Evolutionary conservation across 2,797 vertebrate species (phyloP), one percentile per base, ranked within the genome.

Genomic region (Muraenolepis orangiensis): DNA sequence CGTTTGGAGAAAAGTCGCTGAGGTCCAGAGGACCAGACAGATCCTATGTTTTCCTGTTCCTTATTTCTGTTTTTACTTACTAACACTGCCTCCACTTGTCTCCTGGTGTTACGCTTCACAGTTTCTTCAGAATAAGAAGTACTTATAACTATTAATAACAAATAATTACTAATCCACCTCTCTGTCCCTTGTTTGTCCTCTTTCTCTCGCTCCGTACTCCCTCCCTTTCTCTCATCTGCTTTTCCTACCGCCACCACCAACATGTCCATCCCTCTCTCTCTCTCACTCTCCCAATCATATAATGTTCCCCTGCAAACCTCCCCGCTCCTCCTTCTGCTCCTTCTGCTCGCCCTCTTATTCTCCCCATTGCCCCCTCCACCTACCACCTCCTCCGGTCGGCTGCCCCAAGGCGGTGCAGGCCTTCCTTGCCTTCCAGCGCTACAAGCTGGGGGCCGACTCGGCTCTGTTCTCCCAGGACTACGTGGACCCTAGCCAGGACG

Each of bases 391-490:
- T 29, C 32, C 28, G 64, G 1, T 38, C 32, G 34, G 12, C 14
- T 40, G n/a, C 68, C 73, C 57, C 77, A 94, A 99, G 96, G 97
- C 93, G 74, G 96, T 89, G 74, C 97, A 96, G 94, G 94, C 95
- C 0, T 94, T 97, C 91, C 93, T 98, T 92, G 97, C 94, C 10
- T 97, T 93, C 93, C 95, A 96, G 93, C 93, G 95, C 81, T 98
- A 96, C 92, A 95, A 93, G 84, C 91, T 98, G 79, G 97, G 97
- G 76, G 96, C 96, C 74, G 96, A 99, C 92, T 98, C 96, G 0
- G 95, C 96, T 74, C 95, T 98, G 81, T 98, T 98, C 95, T 97
- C 96, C 90, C 96, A 97, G 92, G 97, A 98, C 81, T 98, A 98
- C 95, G 96, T 92, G 78, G 97, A 98, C 90, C 97, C 97, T 78